Conservation (phyloP, 2,113 vertebrate genomes). For the Apteryx owenii region DNA sequence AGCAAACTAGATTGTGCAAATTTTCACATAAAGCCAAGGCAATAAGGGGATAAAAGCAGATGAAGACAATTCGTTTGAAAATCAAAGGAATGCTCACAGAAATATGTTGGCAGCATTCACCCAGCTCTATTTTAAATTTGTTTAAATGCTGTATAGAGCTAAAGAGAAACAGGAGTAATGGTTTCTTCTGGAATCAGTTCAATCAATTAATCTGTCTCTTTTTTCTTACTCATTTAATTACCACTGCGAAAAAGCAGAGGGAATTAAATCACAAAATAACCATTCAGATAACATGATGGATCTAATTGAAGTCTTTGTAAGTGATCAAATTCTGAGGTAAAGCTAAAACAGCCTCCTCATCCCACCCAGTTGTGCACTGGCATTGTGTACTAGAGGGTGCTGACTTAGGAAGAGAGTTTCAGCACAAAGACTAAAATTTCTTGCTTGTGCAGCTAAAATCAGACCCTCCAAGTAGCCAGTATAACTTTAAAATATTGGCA, state of each 20-base stretch:
- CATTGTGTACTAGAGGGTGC: neutral
- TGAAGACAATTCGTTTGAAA: constrained; percentile 64
- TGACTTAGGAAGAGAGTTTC: neutral
- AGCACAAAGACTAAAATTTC: neutral
- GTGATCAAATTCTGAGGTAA: neutral
- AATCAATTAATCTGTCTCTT: constrained; percentile 62
- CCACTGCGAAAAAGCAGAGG: constrained; percentile 43
- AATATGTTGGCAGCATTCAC: constrained; percentile 64
- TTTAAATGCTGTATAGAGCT: constrained; percentile 29
- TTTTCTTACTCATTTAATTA: constrained; percentile 60
- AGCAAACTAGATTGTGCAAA: constrained; percentile 41
- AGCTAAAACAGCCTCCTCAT: neutral
- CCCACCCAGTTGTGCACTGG: neutral
- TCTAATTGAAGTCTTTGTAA: constrained; percentile 57
- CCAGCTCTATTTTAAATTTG: constrained; percentile 41
- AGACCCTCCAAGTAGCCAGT: rapidly evolving
- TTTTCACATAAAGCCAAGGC: constrained; percentile 45
- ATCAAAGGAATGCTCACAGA: constrained; percentile 60
- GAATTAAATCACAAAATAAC: constrained; percentile 65
- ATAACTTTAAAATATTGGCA: neutral
- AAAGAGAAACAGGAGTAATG: constrained; percentile 2
- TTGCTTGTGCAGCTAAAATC: neutral
- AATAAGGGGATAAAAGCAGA: constrained; percentile 57
- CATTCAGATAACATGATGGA: constrained; percentile 48
- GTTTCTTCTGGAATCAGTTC: constrained; percentile 66